phyloP scores from a whole-genome alignment of 2,797 vertebrate genomes.

The Scomberomorus guttatus region DNA sequence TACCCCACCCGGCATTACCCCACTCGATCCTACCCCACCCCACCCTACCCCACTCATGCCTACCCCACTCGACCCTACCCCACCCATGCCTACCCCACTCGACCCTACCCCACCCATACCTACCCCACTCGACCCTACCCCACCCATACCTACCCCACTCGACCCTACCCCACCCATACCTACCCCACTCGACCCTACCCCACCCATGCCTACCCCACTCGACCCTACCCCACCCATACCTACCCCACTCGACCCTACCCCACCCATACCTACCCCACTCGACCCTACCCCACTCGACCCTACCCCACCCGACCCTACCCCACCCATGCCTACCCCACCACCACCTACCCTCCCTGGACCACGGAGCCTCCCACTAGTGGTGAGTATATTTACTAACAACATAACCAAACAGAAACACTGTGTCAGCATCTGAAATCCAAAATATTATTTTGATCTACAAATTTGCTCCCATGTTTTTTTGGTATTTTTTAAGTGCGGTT shows the following conservation, averaged over 20 bases:
- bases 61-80: not conserved
- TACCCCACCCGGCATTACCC: too few species aligned
- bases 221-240: not conserved
- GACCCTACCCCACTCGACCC: not conserved
- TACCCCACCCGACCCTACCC: not conserved
- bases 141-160: too few species aligned
- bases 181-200: too few species aligned
- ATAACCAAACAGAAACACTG: not conserved
- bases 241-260: not conserved
- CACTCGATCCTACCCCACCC: not conserved
- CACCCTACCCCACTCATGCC: not conserved
- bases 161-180: too few species aligned
- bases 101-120: too few species aligned
- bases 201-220: not conserved
- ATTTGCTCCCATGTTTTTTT: not conserved
- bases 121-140: not conserved
- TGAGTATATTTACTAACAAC: conserved; percentile 16
- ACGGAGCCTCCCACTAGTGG: conserved; percentile 31
- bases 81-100: too few species aligned
- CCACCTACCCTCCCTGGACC: not conserved
- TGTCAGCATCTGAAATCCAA: not conserved
- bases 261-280: not conserved
- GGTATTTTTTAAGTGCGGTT: not conserved
- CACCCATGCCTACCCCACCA: not conserved
- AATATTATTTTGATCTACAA: not conserved